Conservation (phyloP, 2,888 invertebrate species). For the Spilarctia lutea region DNA sequence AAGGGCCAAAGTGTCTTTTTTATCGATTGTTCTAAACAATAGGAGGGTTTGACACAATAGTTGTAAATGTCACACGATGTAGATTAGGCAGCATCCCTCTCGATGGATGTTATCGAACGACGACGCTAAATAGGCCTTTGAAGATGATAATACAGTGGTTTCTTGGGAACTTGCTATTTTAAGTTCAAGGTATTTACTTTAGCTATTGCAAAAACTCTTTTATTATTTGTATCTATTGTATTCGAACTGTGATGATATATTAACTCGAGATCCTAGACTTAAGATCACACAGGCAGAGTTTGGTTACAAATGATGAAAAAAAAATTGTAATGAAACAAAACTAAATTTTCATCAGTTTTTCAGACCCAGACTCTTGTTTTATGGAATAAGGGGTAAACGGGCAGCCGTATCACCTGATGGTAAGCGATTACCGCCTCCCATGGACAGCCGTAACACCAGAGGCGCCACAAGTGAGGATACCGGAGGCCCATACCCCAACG, state of each 20-base stretch:
- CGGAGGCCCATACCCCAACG: no score
- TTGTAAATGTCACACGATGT: conserved; percentile 81
- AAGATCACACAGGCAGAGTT: not conserved
- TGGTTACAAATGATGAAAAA: not conserved
- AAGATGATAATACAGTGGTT: conserved; percentile 27
- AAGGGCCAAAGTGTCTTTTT: conserved; percentile 79
- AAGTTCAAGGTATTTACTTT: not conserved
- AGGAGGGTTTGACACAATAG: conserved; percentile 77
- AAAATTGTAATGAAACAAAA: no score
- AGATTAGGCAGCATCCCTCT: conserved; percentile 80
- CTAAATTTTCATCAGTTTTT: no score
- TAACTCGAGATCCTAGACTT: not conserved
- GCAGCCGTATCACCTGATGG: no score
- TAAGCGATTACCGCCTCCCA: no score
- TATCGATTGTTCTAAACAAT: conserved; percentile 83
- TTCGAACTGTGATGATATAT: not conserved
- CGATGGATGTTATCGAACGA: conserved; percentile 51
- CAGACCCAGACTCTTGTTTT: no score
- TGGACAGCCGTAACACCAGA: no score
- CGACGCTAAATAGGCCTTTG: conserved; percentile 42
- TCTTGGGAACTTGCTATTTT: conserved; percentile 1
- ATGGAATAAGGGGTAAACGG: no score
- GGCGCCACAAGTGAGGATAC: no score
- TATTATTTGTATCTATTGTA: not conserved
- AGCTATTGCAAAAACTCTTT: not conserved